Conservation (phyloP, 2,797 vertebrate genomes). For the Pelodytes ibericus region DNA sequence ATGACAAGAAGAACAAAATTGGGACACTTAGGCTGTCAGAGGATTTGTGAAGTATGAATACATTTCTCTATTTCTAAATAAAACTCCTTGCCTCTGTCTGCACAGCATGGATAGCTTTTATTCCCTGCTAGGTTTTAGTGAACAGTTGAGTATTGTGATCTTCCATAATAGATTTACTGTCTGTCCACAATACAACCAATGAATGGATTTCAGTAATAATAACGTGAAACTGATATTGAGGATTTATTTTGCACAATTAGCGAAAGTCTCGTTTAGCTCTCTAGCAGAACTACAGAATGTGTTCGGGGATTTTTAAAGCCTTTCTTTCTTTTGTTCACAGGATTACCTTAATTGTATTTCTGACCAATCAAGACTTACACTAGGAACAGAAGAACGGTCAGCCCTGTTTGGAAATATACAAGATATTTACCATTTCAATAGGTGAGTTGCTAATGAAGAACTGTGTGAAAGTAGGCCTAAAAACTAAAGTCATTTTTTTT, state of each 20-base stretch:
- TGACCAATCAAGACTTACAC: slow-evolving; percentile 83
- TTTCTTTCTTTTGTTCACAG: slow-evolving; percentile 71
- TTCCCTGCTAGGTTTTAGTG: slow-evolving; percentile 59
- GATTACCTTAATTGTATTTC: slow-evolving; percentile 93
- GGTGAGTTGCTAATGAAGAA: slow-evolving; percentile 70
- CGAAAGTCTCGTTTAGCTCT: no score
- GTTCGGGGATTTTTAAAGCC: not conserved
- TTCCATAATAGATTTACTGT: slow-evolving; percentile 62
- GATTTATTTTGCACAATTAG: slow-evolving; percentile 58
- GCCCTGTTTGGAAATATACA: slow-evolving; percentile 95
- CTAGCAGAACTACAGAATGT: not conserved
- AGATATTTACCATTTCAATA: slow-evolving; percentile 95
- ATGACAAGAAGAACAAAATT: slow-evolving; percentile 1
- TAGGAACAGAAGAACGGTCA: slow-evolving; percentile 86
- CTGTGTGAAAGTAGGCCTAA: slow-evolving; percentile 11
- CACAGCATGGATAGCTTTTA: slow-evolving; percentile 33
- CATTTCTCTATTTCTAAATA: slow-evolving; percentile 43
- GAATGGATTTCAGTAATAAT: slow-evolving; percentile 57
- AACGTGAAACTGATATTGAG: slow-evolving; percentile 60
- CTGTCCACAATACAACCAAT: slow-evolving; percentile 51
- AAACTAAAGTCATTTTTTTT: not conserved
- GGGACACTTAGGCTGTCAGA: slow-evolving; percentile 47
- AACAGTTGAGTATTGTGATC: slow-evolving; percentile 62
- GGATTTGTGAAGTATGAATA: slow-evolving; percentile 54
- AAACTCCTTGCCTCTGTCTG: slow-evolving; percentile 10